Percentiles rank a stretch among this genome's conserved stretches.
These are phyloP conservation scores for Phenacoccus solenopsis DNA, from an alignment of 1,140 invertebrate genomes.

Conservation along the genomic window DNA sequence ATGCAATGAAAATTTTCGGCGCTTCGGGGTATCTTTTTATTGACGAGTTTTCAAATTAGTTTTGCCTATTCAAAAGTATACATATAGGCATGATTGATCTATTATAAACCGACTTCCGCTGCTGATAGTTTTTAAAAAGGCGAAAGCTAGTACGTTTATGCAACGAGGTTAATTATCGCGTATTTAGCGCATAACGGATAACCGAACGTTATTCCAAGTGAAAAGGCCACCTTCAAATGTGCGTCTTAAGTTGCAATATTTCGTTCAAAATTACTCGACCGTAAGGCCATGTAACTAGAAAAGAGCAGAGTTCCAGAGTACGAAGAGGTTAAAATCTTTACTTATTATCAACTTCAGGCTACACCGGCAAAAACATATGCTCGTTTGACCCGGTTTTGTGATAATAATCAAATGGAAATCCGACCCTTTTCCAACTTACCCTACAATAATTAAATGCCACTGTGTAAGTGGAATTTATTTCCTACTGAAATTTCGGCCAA, in stretches of 20 bases:
- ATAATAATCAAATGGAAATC: background rate
- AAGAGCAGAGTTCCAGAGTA: background rate
- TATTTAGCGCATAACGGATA: too few relatives aligned
- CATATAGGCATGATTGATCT: background rate
- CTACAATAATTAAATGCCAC: background rate
- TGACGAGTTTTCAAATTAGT: background rate
- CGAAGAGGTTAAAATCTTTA: background rate
- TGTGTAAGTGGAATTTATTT: background rate
- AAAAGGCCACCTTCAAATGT: too few relatives aligned
- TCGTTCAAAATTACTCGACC: too few relatives aligned
- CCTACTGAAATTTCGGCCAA: background rate
- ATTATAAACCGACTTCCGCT: background rate
- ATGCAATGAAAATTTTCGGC: background rate
- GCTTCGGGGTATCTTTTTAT: background rate
- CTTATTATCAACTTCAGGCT: background rate
- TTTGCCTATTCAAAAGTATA: background rate
- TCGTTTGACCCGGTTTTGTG: background rate
- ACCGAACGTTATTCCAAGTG: too few relatives aligned
- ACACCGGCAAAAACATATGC: background rate
- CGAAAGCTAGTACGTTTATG: background rate
- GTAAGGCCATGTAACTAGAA: background rate
- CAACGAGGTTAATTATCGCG: background rate
- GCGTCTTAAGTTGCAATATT: too few relatives aligned
- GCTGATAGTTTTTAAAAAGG: background rate
- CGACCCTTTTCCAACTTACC: background rate